Base-by-base conservation (phyloP, 2,797 vertebrate species). In the Linurgus olivaceus region DNA sequence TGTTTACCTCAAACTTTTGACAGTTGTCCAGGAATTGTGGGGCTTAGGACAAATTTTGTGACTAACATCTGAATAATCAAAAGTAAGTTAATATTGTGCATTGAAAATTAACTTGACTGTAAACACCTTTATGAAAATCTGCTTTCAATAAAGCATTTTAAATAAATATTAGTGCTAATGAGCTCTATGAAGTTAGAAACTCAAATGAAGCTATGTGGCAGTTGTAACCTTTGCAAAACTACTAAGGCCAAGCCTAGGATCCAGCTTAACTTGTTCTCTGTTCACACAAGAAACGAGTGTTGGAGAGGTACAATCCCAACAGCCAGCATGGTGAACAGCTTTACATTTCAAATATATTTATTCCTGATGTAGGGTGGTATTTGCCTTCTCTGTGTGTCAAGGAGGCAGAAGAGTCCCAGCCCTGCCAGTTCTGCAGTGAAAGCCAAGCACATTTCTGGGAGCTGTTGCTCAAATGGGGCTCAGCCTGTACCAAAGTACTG, bases 11-110 rank as follows among this genome's bases (percentile, higher is more conserved):
- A 45, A 62, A 61, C 7, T 88, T 81, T 9, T n/a, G 33, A 31
- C 5, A 47, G 6, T 35, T 82, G 7, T 40, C 10, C 4, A 45
- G 20, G 24, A 79, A 35, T 38, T 26, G 38, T 37, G 38, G 33
- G 9, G 42, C 31, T 35, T 54, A 61, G 16, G 26, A 86, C 2
- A 73, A 62, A 52, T 33, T 8, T 42, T 58, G 10, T 45, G 9
- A 31, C 13, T 37, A 59, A 52, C 11, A 9, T 48, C 20, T 47
- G 8, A 86, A 51, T 77, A 61, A 38, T 5, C 10, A 13, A 23
- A 2, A 37, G 1, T 31, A 29, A 19, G 2, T 24, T 67, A 63
- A 42, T 44, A 24, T 19, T 0, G 0, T 72, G 7, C 13, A 23
- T 9, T 81, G 38, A 52, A 65, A 92, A 52, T 11, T 42, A 80